Evolutionary conservation across 1,140 invertebrate species (phyloP).

Genomic region (Drosophila funebris): DNA sequence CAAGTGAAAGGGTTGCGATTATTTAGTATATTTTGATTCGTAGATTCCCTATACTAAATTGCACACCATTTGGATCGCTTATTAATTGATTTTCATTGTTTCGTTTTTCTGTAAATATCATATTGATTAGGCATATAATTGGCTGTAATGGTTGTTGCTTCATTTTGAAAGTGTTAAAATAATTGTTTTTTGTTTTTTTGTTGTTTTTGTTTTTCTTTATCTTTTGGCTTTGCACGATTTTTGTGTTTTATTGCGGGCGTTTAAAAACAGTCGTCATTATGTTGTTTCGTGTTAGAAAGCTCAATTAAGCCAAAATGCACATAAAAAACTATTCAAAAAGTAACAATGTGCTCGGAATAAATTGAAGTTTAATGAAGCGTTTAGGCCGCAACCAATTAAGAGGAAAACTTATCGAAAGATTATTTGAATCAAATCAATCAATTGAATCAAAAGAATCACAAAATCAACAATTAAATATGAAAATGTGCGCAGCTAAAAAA

Average conservation of each 20-base stretch:
- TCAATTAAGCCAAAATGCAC: constrained; percentile 31
- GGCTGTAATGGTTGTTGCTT: constrained; percentile 26
- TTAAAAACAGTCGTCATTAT: constrained; percentile 26
- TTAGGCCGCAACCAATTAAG: constrained; percentile 25
- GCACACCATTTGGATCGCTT: background rate
- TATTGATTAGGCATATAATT: constrained; percentile 13
- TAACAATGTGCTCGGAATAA: constrained; percentile 44
- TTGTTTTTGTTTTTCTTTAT: constrained; percentile 1
- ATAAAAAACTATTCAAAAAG: constrained; percentile 3
- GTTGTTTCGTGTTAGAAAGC: constrained; percentile 39
- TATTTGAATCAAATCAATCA: constrained; percentile 28
- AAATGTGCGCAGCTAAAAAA: constrained; percentile 28
- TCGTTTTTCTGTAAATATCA: constrained; percentile 24
- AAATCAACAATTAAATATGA: constrained; percentile 35
- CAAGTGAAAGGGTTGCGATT: constrained; percentile 72
- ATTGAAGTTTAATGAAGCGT: constrained; percentile 44
- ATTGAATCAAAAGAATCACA: too few species aligned
- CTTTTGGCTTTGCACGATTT: constrained; percentile 34
- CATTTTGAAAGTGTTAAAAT: constrained; percentile 49
- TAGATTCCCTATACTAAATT: constrained; percentile 12
- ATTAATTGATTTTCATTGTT: constrained; percentile 13
- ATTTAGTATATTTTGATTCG: constrained; percentile 19
- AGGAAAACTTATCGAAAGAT: constrained; percentile 15
- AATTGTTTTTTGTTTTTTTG: constrained; percentile 3
- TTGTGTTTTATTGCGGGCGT: constrained; percentile 32